Conservation (phyloP, 1,140 invertebrate genomes). For the Diachasmimorpha longicaudata region DNA sequence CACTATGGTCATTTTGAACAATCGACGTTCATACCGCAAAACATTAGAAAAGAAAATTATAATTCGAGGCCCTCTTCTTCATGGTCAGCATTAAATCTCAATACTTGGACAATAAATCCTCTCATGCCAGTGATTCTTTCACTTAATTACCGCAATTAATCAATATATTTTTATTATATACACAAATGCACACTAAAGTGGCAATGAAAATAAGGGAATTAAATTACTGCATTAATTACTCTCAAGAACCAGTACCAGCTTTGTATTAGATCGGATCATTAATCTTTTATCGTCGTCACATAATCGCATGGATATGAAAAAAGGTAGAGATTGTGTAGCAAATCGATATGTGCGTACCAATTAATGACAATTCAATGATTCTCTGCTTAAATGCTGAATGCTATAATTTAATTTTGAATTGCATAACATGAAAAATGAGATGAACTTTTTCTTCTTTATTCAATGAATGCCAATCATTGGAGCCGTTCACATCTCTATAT, state of each 20-base stretch:
- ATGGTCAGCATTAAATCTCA: background rate
- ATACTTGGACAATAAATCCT: background rate
- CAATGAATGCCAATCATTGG: too few relatives aligned
- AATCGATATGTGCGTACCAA: background rate
- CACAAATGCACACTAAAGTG: conserved; percentile 52
- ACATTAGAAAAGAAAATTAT: background rate
- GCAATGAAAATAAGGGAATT: conserved; percentile 28
- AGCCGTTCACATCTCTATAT: too few relatives aligned
- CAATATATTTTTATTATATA: conserved; percentile 43
- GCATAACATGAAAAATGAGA: too few relatives aligned
- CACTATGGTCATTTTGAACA: background rate
- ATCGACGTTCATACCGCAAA: background rate
- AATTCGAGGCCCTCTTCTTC: background rate
- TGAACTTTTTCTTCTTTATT: too few relatives aligned
- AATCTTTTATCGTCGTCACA: too few relatives aligned
- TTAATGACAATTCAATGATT: background rate
- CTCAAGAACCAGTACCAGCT: background rate
- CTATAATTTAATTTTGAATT: too few relatives aligned
- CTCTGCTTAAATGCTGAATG: background rate
- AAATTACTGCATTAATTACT: conserved; percentile 4
- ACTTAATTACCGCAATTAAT: background rate
- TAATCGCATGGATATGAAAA: too few relatives aligned
- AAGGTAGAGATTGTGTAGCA: background rate
- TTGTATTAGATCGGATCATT: background rate
- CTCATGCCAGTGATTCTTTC: background rate